Evolutionary conservation across 2,888 invertebrate species (phyloP).

Genomic region (Andrena marginata): DNA sequence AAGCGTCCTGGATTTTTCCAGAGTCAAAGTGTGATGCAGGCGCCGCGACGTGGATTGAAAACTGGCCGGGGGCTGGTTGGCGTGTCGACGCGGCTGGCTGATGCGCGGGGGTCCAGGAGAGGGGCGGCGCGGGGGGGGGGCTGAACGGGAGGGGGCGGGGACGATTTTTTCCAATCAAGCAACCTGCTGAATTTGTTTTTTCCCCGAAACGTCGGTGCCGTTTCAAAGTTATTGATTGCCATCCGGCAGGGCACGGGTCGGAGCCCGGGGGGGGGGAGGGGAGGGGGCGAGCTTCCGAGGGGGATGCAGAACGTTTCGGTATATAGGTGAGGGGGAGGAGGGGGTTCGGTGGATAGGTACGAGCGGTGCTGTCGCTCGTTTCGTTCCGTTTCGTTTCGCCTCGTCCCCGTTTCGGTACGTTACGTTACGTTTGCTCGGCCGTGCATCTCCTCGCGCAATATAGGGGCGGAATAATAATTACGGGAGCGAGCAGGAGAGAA

Average conservation of each 20-base stretch:
- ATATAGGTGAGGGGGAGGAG: constrained; percentile 56
- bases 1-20: constrained; percentile 38
- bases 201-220: constrained; percentile 78
- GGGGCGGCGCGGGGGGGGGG: background rate
- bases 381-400: constrained; percentile 81
- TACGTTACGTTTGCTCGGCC: constrained; percentile 82
- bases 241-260: constrained; percentile 57
- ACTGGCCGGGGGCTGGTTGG: constrained; percentile 33
- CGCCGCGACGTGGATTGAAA: constrained; percentile 39
- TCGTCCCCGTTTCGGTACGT: constrained; percentile 83
- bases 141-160: constrained; percentile 34
- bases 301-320: constrained; percentile 69
- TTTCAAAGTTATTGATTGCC: constrained; percentile 82
- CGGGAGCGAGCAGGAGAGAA: constrained; percentile 57
- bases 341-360: constrained; percentile 62
- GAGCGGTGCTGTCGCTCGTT: constrained; percentile 71
- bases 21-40: constrained; percentile 50
- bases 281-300: constrained; percentile 51
- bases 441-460: constrained; percentile 80
- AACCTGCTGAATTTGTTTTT: constrained; percentile 80
- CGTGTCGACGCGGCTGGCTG: constrained; percentile 47
- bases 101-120: background rate
- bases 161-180: constrained; percentile 78
- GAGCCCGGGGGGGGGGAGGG: constrained; percentile 19
- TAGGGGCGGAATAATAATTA: constrained; percentile 76